Percentiles rank a stretch among this genome's conserved stretches.
phyloP scores from a whole-genome alignment of 1,140 invertebrate genomes.

The Vollenhovia emeryi region DNA sequence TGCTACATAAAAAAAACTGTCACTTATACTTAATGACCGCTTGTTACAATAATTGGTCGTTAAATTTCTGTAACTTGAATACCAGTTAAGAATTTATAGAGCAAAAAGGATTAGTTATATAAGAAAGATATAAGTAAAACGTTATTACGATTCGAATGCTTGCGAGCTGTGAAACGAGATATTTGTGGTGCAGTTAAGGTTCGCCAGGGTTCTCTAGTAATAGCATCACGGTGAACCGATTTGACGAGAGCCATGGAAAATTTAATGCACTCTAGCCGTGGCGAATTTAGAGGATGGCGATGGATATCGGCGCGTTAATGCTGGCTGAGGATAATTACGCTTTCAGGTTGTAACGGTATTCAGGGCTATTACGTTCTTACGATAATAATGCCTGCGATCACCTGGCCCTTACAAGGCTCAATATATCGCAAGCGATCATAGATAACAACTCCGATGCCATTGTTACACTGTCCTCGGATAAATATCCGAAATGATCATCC shows the following conservation, averaged over 20 bases:
- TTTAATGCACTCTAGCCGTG: constrained; percentile 8
- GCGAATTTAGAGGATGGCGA: constrained; percentile 5
- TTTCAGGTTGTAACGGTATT: constrained; percentile 30
- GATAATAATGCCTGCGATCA: not conserved
- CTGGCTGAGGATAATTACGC: constrained; percentile 8
- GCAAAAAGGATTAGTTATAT: not conserved
- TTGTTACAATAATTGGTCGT: not conserved
- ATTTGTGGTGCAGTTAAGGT: not conserved
- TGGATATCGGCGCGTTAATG: not conserved
- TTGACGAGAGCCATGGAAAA: constrained; percentile 24
- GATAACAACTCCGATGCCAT: not conserved
- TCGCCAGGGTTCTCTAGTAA: not conserved
- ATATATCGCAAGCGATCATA: not conserved
- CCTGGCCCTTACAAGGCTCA: not conserved
- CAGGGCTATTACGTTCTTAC: not conserved
- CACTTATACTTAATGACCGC: not conserved
- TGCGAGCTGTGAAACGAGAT: constrained; percentile 4
- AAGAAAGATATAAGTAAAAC: not conserved
- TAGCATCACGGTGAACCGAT: constrained; percentile 1
- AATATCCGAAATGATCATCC: not conserved
- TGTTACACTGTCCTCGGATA: not conserved
- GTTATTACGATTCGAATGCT: not conserved
- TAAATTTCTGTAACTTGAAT: not conserved
- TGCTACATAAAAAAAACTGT: not conserved
- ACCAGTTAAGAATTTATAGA: not conserved